These are phyloP conservation scores for Ornithoptera alexandrae DNA, from an alignment of 2,888 invertebrate species.

Conservation along the genomic window DNA sequence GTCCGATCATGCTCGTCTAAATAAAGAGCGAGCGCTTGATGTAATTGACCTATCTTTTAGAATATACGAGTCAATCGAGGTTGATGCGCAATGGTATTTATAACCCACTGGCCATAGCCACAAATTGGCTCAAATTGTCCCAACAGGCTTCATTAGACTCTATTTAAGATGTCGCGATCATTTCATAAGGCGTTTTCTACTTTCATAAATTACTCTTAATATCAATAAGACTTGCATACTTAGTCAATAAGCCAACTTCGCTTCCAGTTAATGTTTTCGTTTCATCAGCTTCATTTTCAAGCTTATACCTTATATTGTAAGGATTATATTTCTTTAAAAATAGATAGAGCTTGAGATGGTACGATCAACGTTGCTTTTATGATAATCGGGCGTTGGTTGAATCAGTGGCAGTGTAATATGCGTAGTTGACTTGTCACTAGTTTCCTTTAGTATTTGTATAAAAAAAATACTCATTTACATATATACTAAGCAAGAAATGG, in stretches of 20 bases:
- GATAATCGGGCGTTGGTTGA: slow-evolving; percentile 16
- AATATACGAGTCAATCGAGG: slow-evolving; percentile 47
- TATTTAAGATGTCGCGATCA: slow-evolving; percentile 44
- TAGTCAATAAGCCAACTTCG: slow-evolving; percentile 20
- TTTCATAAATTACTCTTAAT: slow-evolving; percentile 29
- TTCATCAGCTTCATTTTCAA: neutral
- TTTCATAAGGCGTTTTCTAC: slow-evolving; percentile 30
- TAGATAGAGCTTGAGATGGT: slow-evolving; percentile 11
- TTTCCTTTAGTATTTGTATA: too few species aligned
- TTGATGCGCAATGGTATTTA: slow-evolving; percentile 49
- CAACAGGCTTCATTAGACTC: slow-evolving; percentile 63
- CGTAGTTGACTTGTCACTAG: too few species aligned
- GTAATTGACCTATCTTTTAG: slow-evolving; percentile 52
- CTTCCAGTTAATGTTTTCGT: slow-evolving; percentile 8
- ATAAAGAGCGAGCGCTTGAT: slow-evolving; percentile 37
- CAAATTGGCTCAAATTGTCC: slow-evolving; percentile 65
- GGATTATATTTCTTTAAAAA: slow-evolving; percentile 2
- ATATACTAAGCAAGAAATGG: too few species aligned
- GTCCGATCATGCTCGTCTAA: slow-evolving; percentile 8
- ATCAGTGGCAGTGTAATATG: slow-evolving; percentile 10
- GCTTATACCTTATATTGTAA: neutral
- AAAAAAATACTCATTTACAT: too few species aligned
- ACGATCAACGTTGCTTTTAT: slow-evolving; percentile 12
- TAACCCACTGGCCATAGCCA: slow-evolving; percentile 54
- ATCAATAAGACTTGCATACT: slow-evolving; percentile 19